phyloP scores from a whole-genome alignment of 2,888 invertebrate genomes.

The Eucriotettix oculatus region DNA sequence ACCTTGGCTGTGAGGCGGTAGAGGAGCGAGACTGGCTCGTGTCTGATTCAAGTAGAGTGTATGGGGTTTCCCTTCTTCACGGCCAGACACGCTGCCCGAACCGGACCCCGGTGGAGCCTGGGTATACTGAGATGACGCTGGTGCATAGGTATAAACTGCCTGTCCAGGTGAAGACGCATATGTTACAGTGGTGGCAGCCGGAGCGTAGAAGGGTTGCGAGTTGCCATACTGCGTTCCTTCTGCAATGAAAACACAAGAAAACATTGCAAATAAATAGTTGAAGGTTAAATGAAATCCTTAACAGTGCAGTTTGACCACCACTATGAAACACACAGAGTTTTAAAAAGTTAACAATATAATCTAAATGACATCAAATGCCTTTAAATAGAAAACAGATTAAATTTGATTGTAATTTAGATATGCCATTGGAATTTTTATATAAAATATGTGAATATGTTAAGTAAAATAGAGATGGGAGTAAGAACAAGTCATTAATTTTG shows the following conservation, averaged over 20 bases:
- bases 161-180: constrained; percentile 18
- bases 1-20: constrained; percentile 12
- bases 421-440: too few species aligned
- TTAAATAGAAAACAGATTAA: too few species aligned
- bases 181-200: constrained; percentile 13
- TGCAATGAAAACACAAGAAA: constrained; percentile 13
- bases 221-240: constrained; percentile 26
- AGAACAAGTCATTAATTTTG: too few species aligned
- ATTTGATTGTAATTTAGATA: too few species aligned
- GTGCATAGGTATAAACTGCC: constrained; percentile 26
- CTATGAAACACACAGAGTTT: too few species aligned
- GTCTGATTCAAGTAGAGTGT: constrained; percentile 13
- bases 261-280: background rate
- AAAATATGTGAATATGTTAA: too few species aligned
- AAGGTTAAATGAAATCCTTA: too few species aligned
- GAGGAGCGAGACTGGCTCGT: constrained; percentile 12
- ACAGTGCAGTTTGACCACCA: too few species aligned
- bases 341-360: too few species aligned
- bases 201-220: constrained; percentile 23
- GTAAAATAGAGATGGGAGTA: too few species aligned
- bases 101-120: constrained; percentile 20
- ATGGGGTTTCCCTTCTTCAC: constrained; percentile 9
- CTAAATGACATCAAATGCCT: too few species aligned
- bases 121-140: constrained; percentile 23
- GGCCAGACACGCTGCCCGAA: constrained; percentile 15